phyloP scores from a whole-genome alignment of 2,888 invertebrate species.

The Cantharis rustica region DNA sequence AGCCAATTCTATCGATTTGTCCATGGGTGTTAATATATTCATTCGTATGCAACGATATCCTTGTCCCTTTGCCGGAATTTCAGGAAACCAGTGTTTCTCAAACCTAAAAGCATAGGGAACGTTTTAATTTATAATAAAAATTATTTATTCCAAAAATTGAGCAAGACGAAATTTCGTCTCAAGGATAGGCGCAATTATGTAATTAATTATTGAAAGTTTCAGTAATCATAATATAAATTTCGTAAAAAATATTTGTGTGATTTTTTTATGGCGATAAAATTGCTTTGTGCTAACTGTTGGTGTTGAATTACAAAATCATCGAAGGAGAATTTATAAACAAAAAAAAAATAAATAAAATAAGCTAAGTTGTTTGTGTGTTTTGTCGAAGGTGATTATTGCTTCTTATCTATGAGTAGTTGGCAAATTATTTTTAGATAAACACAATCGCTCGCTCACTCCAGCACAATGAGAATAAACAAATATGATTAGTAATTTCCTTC shows the following conservation, averaged over 20 bases:
- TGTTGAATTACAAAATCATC: neutral
- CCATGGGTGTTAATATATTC: conserved; percentile 69
- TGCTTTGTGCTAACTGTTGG: neutral
- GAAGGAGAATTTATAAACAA: neutral
- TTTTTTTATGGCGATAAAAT: neutral
- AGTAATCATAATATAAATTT: neutral
- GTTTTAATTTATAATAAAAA: neutral
- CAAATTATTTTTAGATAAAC: neutral
- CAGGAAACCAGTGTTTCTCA: conserved; percentile 76
- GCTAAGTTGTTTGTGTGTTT: neutral
- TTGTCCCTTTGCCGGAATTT: conserved; percentile 71
- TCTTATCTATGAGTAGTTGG: neutral
- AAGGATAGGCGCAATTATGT: neutral
- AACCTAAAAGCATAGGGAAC: conserved; percentile 42
- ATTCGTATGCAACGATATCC: conserved; percentile 74
- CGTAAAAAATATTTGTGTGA: neutral
- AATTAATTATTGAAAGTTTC: neutral
- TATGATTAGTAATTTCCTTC: neutral
- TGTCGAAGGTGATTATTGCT: neutral
- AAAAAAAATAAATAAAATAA: neutral
- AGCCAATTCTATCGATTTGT: conserved; percentile 69
- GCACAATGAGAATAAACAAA: neutral
- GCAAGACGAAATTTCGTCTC: neutral
- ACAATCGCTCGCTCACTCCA: neutral
- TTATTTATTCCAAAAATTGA: neutral